Base-by-base conservation (phyloP, 1,140 invertebrate genomes). In the Euglossa dilemma region DNA sequence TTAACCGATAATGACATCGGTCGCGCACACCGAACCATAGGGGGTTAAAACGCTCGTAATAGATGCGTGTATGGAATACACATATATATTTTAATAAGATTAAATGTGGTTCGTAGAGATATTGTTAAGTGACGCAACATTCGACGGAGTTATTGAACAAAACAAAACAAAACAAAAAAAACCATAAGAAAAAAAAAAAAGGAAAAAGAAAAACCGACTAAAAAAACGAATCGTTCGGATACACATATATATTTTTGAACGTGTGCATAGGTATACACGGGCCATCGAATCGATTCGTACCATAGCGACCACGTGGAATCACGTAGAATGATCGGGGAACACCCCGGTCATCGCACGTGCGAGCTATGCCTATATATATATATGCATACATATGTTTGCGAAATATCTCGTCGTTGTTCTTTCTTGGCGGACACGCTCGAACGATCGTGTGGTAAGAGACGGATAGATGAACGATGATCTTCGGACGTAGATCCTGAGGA, bases 11-110 rank as follows among this genome's bases (percentile, higher is more conserved):
- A 14, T 28, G 12, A 52, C 9, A 11, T 0, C 11, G 2, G 36
- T 36, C 20, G 59, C 6, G 50, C n/a, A 25, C 14, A 28, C 28
- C 52, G 63, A 54, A 52, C 63, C 56, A 23, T 82, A 69, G 73
- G 18, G 63, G 54, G 54, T 82, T 76, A 59, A 78, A 76, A 61
- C 25, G 56, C 73, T 75, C 69, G 69, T 59, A 57, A n/a, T 59
- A 71, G 28, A 76, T 66, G 75, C 20, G 76, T 79, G 18, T 84
- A 72, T 52, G 59, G 61, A 67, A 81, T 77, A 81, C 67, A 71
- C 70, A 61, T 71, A 63, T 75, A 77, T 77, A 83, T 86, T 86
- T 83, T 86, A 84, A 74, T 84, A 86, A 86, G 67, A 80, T 85
- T 84, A 86, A 83, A 84, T 86, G 82, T 80, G 82, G 71, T 76